Evolutionary conservation across 2,888 invertebrate genomes (phyloP).

Genomic region (Plusia festucae): DNA sequence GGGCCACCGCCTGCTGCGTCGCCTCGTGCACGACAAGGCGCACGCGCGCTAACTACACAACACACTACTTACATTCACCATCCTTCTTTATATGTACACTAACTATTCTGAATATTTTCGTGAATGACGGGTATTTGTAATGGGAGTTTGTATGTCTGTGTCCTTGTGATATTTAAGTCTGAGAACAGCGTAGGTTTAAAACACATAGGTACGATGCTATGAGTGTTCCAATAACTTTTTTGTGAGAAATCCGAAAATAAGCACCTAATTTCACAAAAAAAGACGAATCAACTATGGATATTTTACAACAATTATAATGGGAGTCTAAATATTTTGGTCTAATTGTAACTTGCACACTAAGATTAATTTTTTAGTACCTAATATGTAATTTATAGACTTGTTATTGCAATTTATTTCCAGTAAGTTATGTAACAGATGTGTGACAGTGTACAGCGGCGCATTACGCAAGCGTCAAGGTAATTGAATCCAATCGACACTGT

Average conservation of each 20-base stretch:
- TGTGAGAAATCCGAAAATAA: background rate
- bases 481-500: constrained; percentile 14
- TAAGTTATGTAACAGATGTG: constrained; percentile 9
- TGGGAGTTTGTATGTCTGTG: background rate
- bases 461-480: constrained; percentile 9
- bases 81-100: background rate
- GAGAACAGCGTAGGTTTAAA: background rate
- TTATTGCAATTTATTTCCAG: constrained; percentile 32
- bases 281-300: background rate
- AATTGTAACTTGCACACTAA: constrained; percentile 14
- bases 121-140: background rate
- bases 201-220: too few relatives aligned
- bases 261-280: background rate
- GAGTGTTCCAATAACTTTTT: too few relatives aligned
- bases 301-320: background rate
- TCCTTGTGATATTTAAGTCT: constrained; percentile 4
- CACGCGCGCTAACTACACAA: constrained; percentile 43
- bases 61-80: background rate
- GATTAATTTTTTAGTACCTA: constrained; percentile 31
- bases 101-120: background rate
- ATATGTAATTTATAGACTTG: constrained; percentile 34
- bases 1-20: constrained; percentile 96
- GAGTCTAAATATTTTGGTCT: background rate
- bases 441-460: background rate
- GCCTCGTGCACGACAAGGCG: constrained; percentile 89